Percentiles rank a stretch among this genome's conserved stretches.
Evolutionary conservation across 2,113 vertebrate species (phyloP).

Genomic region (Vulpes lagopus): DNA sequence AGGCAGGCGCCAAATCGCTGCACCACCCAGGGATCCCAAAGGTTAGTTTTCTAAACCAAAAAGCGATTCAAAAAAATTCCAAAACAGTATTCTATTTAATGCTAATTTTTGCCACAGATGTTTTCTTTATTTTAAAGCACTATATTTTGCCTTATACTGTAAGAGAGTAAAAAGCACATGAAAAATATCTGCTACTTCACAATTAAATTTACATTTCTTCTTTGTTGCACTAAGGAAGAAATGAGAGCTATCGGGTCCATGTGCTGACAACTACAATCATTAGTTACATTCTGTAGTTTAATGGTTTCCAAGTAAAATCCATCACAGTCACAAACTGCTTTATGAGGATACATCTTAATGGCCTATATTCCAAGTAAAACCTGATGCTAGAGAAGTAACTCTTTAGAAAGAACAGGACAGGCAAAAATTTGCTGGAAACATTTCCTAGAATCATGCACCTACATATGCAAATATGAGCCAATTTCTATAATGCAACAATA

Average conservation of each 20-base stretch:
- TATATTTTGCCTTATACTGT: neutral
- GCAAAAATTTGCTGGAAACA: conserved; percentile 15
- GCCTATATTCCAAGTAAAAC: conserved; percentile 7
- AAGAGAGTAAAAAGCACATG: neutral
- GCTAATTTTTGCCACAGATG: neutral
- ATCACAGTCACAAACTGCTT: conserved; percentile 31
- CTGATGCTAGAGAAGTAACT: neutral
- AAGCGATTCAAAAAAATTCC: neutral
- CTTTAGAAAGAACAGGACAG: neutral
- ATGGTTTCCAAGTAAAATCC: conserved; percentile 42
- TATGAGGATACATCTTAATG: neutral
- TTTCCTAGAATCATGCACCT: neutral
- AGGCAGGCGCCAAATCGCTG: no score
- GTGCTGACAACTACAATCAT: neutral
- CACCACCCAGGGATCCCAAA: neutral
- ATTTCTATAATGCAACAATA: conserved; percentile 12
- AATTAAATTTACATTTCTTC: conserved; percentile 25
- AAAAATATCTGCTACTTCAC: neutral
- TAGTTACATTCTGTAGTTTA: conserved; percentile 31
- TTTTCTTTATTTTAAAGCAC: conserved; percentile 19
- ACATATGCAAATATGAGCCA: neutral
- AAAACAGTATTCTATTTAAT: neutral
- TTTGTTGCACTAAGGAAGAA: neutral
- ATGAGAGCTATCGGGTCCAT: neutral
- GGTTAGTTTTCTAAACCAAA: conserved; percentile 15